These are phyloP conservation scores for Elymnias hypermnestra DNA, from an alignment of 1,140 invertebrate species.

Conservation along the genomic window DNA sequence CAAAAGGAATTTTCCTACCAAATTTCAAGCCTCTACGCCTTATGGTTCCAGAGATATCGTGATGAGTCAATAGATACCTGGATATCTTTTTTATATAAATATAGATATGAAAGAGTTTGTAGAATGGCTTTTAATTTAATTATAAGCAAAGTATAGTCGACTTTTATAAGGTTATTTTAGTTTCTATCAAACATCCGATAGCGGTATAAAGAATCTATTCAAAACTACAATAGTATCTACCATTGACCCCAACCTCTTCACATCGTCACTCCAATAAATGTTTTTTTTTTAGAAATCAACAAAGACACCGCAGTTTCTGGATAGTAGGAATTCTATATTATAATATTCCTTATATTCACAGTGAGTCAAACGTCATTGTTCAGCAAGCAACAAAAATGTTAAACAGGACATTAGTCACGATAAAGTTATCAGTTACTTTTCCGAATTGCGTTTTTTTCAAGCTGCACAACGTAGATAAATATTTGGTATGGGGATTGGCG, in stretches of 20 bases:
- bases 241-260: slow-evolving; percentile 6
- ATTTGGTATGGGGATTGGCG: no score
- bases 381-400: slow-evolving; percentile 30
- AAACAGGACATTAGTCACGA: slow-evolving; percentile 46
- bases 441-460: slow-evolving; percentile 37
- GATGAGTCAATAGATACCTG: no score
- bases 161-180: no score
- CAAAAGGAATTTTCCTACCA: no score
- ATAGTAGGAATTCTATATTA: slow-evolving; percentile 15
- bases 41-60: no score
- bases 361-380: slow-evolving; percentile 27
- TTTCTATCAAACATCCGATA: no score
- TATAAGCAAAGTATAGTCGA: no score
- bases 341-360: not conserved
- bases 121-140: no score
- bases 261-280: slow-evolving; percentile 13
- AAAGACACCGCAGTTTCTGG: slow-evolving; percentile 19
- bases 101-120: no score
- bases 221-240: not conserved
- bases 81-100: no score
- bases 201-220: no score
- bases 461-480: slow-evolving; percentile 19
- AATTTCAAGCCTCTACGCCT: no score
- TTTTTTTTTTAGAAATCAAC: not conserved
- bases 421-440: slow-evolving; percentile 39